Evolutionary conservation across 2,797 vertebrate genomes (phyloP), one percentile per base, ranked within the genome.

Genomic region (Phoebastria nigripes): DNA sequence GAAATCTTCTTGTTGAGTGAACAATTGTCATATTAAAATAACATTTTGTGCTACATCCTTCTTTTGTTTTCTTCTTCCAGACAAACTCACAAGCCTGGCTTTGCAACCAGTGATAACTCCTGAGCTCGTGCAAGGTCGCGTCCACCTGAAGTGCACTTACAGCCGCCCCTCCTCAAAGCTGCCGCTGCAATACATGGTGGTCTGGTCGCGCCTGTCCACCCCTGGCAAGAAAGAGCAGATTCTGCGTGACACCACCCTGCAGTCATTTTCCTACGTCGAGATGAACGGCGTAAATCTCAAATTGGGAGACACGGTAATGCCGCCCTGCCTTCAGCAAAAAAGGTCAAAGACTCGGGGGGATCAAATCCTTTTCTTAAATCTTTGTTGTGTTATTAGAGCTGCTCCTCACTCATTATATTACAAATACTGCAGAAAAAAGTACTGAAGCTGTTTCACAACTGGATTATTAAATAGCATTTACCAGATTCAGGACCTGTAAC

Each of bases 271-370:
- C 20, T 76, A 96, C 61, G 31, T 97, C 8, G 98, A 99, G 98
- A 98, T 99, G 98, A 98, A 99, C 9, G 98, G 98, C 4, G 49
- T 98, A 62, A 98, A 98, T 95, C 98, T 99, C 96, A 97, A 96
- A 87, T 61, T 98, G 52, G 98, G 98, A 92, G 98, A 99, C 95
- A 98, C 95, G 96, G 98, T 98, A 98, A 98, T 51, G 84, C 56
- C 94, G 55, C 42, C 87, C 83, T 51, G 33, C 97, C 94, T 15
- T 22, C 51, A 20, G 44, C 44, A 80, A 92, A 89, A 10, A 74
- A 56, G 65, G 62, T 56, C 91, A 86, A 94, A 65, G 25, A 5
- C 82, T 62, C 82, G 20, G 9, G 42, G 58, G 58, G 26, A 69
- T 31, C 85, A 25, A 92, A 87, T 44, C 58, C 26, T 39, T 41